phyloP scores from a whole-genome alignment of 2,888 invertebrate genomes.

The Cryptocheilus praepositus region DNA sequence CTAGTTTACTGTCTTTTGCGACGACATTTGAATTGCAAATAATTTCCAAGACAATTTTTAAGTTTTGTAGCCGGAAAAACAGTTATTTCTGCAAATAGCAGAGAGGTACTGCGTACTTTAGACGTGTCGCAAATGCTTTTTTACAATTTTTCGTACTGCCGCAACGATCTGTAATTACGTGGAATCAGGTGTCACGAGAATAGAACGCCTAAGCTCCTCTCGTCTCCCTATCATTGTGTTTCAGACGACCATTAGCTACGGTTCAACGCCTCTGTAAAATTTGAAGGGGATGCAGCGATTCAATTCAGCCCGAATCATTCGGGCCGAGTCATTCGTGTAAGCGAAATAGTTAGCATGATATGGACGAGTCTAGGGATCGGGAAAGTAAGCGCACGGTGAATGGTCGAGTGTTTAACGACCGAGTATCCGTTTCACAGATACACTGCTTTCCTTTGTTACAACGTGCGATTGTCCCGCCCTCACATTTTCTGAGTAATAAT shows the following conservation, averaged over 20 bases:
- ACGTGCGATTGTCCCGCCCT: background rate
- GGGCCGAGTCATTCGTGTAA: constrained; percentile 54
- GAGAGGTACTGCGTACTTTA: too few species aligned
- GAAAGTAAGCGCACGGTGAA: constrained; percentile 25
- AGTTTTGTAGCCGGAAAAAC: background rate
- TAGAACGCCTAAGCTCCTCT: constrained; percentile 33
- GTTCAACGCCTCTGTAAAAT: constrained; percentile 66
- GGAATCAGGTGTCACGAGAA: constrained; percentile 56
- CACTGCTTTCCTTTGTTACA: background rate
- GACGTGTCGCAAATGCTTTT: too few species aligned
- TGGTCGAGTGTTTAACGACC: constrained; percentile 4
- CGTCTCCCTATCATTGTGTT: constrained; percentile 54
- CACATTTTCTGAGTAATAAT: background rate
- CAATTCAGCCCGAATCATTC: constrained; percentile 53
- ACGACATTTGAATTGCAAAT: background rate
- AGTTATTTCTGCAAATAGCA: constrained; percentile 11
- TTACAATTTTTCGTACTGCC: background rate
- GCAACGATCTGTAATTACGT: constrained; percentile 43
- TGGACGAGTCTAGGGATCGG: constrained; percentile 15
- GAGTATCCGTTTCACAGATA: background rate
- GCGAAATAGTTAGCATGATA: constrained; percentile 52
- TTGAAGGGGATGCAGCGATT: constrained; percentile 40
- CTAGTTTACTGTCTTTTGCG: background rate
- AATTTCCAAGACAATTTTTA: background rate
- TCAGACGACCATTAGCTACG: constrained; percentile 63